Base-by-base conservation (phyloP, 2,888 invertebrate species). In the Catocala nupta region DNA sequence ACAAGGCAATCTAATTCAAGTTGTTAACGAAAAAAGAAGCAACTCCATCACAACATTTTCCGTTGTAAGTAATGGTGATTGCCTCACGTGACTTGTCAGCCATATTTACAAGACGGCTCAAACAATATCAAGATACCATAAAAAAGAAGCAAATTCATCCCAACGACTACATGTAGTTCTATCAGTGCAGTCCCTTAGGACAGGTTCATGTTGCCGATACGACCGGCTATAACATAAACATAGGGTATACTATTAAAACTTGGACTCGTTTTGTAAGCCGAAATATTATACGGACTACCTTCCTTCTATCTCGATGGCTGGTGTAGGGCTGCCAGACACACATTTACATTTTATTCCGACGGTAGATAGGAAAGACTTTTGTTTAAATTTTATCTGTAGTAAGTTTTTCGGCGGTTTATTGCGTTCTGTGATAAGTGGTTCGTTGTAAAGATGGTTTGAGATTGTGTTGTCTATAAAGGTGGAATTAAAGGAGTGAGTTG, bases 241-340 rank as follows among this genome's bases (percentile, higher is more conserved):
- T 90, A 83, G 85, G 85, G 81, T 88, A 91, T 92, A 93, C 93
- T 94, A 94, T 94, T 94, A 93, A 94, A 94, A 94, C 87, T 94
- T 94, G 88, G 92, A 91, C 91, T 92, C 93, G 91, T 93, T 93
- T 86, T 90, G 93, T 92, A 87, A 92, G 92, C 93, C 93, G 90
- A 94, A 93, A 93, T 94, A 94, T 93, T 93, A 93, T 93, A 91
- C 92, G 88, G 88, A 85, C 87, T 88, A 92, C 93, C 93, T 92
- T 91, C 85, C 85, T 83, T 91, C 89, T 91, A 90, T 91, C 90
- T 89, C 80, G 73, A 65, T 74, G 73, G 75, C 81, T 84, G 83
- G 84, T 81, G 75, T 80, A 93, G 93, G 93, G 93, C 75, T 94
- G 91, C 85, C 93, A 86, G 65, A 82, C 70, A 25, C 25, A 62